Conservation (phyloP, 92 coral and sea anemone genomes). For the Epizoanthus ramosus region DNA sequence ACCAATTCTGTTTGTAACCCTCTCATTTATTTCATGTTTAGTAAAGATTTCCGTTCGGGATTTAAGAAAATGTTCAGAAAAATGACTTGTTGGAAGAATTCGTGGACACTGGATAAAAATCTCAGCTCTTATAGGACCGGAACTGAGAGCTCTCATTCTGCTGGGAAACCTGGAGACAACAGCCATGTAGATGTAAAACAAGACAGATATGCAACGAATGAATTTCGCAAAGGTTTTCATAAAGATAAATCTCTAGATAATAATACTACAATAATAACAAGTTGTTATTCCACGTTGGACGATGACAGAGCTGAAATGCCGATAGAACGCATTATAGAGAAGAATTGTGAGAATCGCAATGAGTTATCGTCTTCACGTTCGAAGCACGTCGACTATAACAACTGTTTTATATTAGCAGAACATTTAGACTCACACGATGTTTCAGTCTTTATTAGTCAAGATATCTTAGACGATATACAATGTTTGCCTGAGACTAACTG, state of each 20-base stretch:
- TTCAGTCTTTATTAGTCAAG: not conserved
- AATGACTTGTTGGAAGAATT: conserved; percentile 36
- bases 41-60: conserved; percentile 85
- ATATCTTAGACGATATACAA: not conserved
- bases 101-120: not conserved
- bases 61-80: conserved; percentile 63
- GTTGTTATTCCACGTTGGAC: not conserved
- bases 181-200: not conserved
- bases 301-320: not conserved
- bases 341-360: not conserved
- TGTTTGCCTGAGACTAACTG: conserved; percentile 23
- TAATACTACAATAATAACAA: not conserved
- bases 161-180: not conserved
- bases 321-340: not conserved
- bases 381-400: not conserved
- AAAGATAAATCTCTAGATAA: not conserved
- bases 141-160: conserved; percentile 9
- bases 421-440: not conserved
- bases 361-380: not conserved
- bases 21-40: conserved; percentile 78
- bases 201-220: not conserved
- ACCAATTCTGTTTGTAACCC: conserved; percentile 94
- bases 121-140: not conserved
- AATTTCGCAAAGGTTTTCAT: not conserved
- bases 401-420: not conserved